Evolutionary conservation across 2,888 invertebrate species (phyloP), one percentile per base, ranked within the genome.

Genomic region (Aspidiotus rigidus): DNA sequence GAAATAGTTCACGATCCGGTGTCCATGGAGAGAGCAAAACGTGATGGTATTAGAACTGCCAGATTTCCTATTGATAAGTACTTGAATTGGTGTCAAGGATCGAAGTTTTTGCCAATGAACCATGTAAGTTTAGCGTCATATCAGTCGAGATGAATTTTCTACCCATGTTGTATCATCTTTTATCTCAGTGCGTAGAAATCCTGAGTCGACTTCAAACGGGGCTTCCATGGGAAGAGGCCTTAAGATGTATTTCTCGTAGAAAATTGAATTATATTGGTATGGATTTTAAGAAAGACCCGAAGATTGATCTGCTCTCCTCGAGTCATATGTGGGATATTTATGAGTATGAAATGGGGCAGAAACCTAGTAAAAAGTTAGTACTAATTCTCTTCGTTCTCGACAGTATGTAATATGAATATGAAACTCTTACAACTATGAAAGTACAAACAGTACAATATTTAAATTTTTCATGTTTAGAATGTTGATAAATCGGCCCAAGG

Each of bases 11-110:
- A 66, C 17, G 9, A 13, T 11, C 59, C 59, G 2, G 13, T 66
- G 40, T 49, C 66, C 7, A 17, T 66, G 28, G 66, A 49, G 3
- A 66, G 49, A 66, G 59, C 66, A n/a, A 93, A 92, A 78, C 80
- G 82, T 72, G 85, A 92, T 77, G 86, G 86, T 0, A 75, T 95
- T 13, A 83, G 82, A 76, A 88, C 88, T 86, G 86, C 85, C 0
- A 89, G 86, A 76, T 79, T 96, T 60, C 96, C 96, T 0, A 77
- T 95, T 7, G 91, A 93, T 74, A 80, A 83, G 55, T 86, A 89
- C 77, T 77, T 93, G 40, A 81, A 85, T 74, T 92, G 91, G 89
- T 87, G 86, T 0, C 75, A 83, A 1, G 89, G 91, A 7, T 85
- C 85, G 10, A 94, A 93, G 79, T 86, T 84, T 69, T 80, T 95